Evolutionary conservation across 2,797 vertebrate species (phyloP), one percentile per base, ranked within the genome.

Genomic region (Urocyon cinereoargenteus): DNA sequence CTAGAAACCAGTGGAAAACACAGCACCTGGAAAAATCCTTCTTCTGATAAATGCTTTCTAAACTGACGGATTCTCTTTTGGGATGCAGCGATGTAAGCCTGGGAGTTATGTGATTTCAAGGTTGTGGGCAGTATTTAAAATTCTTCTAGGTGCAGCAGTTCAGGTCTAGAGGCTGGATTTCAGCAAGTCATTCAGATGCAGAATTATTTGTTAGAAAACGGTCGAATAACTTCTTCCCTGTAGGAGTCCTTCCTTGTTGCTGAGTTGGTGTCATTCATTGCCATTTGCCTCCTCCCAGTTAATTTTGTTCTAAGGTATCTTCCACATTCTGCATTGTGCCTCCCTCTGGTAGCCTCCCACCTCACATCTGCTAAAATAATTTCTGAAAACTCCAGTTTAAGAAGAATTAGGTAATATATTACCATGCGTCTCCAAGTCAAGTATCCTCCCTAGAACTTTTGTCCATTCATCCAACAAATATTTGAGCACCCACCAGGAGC

Each of bases 281-380:
- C 92, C 79, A 61, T 87, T 92, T 66, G 75, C 59, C 70, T 95
- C 79, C 82, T 51, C 31, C 45, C 40, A 3, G 64, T 66, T 97
- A 88, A 91, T 97, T 97, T 91, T 66, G 45, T 57, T 81, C 45
- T 68, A 68, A 36, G 45, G 9, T 78, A 51, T 57, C 96, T 93
- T 93, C 96, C 66, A 40, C 64, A 19, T 31, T 92, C 89, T 85
- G 34, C 77, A 59, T 36, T 66, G 75, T 72, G 86, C 92, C 82
- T 93, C 92, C 91, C 95, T 77, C 91, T 55, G 3, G 45, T 66
- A 45, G 59, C 92, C 94, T 86, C 92, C 91, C 70, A 91, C 82
- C 91, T 86, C 89, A 78, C 96, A 97, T 93, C 90, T 97, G 96
- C 96, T 66, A 22, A 96, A 53, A 61, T 94, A n/a, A 83, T 73